Evolutionary conservation across 2,797 vertebrate genomes (phyloP), one percentile per base, ranked within the genome.

Genomic region (Cirrhinus mrigala): DNA sequence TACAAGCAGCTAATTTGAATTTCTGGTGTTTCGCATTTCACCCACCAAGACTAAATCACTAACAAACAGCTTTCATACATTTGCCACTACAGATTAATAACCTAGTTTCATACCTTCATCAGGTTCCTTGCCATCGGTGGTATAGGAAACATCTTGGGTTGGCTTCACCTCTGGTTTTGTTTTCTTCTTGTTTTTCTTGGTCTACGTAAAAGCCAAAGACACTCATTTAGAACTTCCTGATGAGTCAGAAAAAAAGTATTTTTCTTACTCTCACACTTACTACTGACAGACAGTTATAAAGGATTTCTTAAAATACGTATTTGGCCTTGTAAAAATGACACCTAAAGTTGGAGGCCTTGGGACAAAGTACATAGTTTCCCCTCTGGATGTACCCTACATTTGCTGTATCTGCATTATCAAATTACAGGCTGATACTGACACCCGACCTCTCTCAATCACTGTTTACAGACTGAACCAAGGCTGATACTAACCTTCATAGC

Each of bases 141-240:
- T 88, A 88, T 94, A 94, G 87, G 94, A 92, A 4, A 91, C 88
- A 88, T 91, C 93, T 83, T 95, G 95, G 86, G 92, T 90, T 29
- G 92, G 93, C 96, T 97, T 99, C 89, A 94, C 92, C 87, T 97
- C 97, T 85, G 93, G 92, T 89, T 98, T 98, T 88, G 95, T 87
- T 93, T 99, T 99, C 95, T 98, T 98, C 93, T 98, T 97, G 92
- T 90, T 97, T 93, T 98, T 99, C 94, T 98, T 99, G 91, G 94
- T 92, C 96, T 97, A 93, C 20, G 62, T 20, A 70, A 54, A 22
- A 83, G 11, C 2, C 18, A 46, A 33, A 82, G 74, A 48, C 64
- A 37, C 48, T 46, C 4, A 37, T 71, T 69, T 85, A 52, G 29
- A 69, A 64, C 74, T 82, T 71, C 9, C 54, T 64, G 56, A 69